Evolutionary conservation across 2,113 vertebrate species (phyloP).

Genomic region (Salminus brasiliensis): DNA sequence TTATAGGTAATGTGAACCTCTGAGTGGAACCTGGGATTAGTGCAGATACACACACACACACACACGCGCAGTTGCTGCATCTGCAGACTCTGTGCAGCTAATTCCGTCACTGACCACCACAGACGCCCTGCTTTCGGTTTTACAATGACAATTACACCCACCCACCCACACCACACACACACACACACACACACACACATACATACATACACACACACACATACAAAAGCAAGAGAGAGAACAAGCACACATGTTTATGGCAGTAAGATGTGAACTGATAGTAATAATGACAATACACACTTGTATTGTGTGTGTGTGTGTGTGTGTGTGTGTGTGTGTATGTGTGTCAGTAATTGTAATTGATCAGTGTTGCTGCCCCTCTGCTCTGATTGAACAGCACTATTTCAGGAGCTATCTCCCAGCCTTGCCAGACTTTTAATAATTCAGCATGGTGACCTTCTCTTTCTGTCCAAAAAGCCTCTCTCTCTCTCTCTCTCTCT

Average conservation of each 20-base stretch:
- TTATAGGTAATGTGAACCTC: neutral
- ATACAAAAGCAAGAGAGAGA: neutral
- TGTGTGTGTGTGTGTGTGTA: conserved; percentile 18
- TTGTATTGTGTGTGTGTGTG: conserved; percentile 27
- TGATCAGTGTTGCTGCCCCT: conserved; percentile 26
- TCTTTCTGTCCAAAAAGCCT: conserved; percentile 24
- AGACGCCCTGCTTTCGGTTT: neutral
- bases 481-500: neutral
- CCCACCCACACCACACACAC: neutral
- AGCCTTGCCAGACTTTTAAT: conserved; percentile 54
- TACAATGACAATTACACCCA: neutral
- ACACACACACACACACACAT: neutral
- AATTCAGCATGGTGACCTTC: conserved; percentile 64
- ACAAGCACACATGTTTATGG: neutral
- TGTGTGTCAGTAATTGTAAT: neutral
- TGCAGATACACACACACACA: neutral
- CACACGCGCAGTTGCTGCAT: neutral
- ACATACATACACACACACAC: too few relatives aligned
- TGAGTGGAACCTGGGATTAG: neutral
- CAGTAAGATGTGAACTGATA: neutral
- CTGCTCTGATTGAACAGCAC: conserved; percentile 15
- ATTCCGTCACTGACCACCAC: neutral
- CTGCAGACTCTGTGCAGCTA: neutral
- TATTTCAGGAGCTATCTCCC: conserved; percentile 51
- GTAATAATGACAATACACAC: neutral